These are phyloP conservation scores for Akabosia matsudoensis DNA, from an alignment of 1,140 invertebrate species.

Conservation along the genomic window DNA sequence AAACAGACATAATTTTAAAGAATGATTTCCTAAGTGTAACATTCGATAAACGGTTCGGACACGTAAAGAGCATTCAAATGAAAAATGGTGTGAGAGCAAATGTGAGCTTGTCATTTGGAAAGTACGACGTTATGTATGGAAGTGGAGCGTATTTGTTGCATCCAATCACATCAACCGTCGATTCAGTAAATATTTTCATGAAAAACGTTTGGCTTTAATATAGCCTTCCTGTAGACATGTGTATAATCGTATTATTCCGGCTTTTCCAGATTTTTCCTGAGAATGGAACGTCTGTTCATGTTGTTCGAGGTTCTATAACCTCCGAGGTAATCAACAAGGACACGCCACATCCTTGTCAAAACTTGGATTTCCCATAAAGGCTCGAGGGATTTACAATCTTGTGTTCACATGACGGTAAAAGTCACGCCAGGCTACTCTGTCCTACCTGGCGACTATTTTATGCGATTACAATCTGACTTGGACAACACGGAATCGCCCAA, in stretches of 20 bases:
- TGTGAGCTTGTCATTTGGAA: background rate
- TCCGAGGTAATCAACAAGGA: no score
- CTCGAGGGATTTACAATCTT: background rate
- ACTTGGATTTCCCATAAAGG: background rate
- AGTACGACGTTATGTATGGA: background rate
- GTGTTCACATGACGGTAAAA: background rate
- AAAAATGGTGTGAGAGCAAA: background rate
- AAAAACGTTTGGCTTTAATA: no score
- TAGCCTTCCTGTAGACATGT: no score
- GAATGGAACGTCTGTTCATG: no score
- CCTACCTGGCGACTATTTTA: slow-evolving; percentile 41
- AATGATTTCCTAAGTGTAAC: no score
- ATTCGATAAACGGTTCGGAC: no score
- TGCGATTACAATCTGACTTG: slow-evolving; percentile 47
- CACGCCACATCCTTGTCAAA: no score
- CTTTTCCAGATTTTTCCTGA: no score
- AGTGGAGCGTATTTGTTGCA: background rate
- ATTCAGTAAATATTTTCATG: background rate
- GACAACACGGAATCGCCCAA: slow-evolving; percentile 49
- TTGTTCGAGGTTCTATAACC: no score
- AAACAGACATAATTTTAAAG: background rate
- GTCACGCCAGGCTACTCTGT: background rate
- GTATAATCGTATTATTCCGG: no score
- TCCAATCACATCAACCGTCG: background rate
- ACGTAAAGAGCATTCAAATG: background rate